Base-by-base conservation (phyloP, 2,888 invertebrate genomes). In the Gryllus longicercus region DNA sequence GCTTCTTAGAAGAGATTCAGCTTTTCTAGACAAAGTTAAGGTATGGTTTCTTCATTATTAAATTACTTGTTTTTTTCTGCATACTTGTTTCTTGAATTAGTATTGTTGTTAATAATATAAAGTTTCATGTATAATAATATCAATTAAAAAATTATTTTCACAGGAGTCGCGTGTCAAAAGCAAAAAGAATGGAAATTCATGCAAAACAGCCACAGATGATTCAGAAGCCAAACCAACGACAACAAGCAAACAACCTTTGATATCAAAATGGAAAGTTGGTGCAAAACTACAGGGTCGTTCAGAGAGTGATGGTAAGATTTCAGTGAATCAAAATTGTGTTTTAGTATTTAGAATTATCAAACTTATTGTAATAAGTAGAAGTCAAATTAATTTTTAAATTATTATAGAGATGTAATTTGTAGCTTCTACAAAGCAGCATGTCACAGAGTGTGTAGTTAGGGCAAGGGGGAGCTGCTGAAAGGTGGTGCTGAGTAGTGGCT, bases 211-310 rank as follows among this genome's bases (percentile, higher is more conserved):
- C 5, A 23, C 23, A 76, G 80, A 80, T 50, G 80, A 80, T 21
- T 63, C 77, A 63, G 81, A 79, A 14, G 16, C 77, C 11, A 81
- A 79, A 79, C 50, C 49, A 14, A 21, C 50, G 38, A n/a, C 74
- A 25, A 50, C 80, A 12, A 16, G 63, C 18, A 74, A 78, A 76
- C 84, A 84, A 83, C 92, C 92, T 25, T 87, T 93, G 78, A 93
- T 93, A 84, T 93, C 93, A 25, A 93, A 93, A 86, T 89, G 91
- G 87, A 92, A 92, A 85, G 91, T 91, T 16, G 92, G 92, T 8
- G 92, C 91, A n/a, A 92, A 91, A 85, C 85, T 91, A 77, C 91
- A 91, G 84, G 89, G 90, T 83, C 87, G 90, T 86, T 91, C 91
- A 83, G 93, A 93, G 85, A 92, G 91, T 85, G 93, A 93, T 87